Base-by-base conservation (phyloP, 2,797 vertebrate genomes). In the Neopelma chrysocephalum region DNA sequence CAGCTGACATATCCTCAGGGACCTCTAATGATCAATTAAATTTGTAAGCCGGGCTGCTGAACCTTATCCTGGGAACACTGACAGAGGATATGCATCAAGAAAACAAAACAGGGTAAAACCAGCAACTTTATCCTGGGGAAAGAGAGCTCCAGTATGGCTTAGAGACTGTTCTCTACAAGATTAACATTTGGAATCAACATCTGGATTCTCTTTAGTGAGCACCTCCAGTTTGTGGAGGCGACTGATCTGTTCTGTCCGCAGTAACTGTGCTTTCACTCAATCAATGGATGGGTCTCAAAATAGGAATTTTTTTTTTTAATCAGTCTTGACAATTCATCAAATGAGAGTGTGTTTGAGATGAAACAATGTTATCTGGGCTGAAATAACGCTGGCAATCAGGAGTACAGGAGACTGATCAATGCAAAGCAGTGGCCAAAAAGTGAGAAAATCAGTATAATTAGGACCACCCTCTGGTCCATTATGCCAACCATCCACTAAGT, bases 1-100 rank as follows among this genome's bases (percentile, higher is more conserved):
- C 85, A 76, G 54, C 64, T 72, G 88, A 91, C 78, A 82, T 60
- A 68, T 73, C 91, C 95, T 90, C 86, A 62, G 86, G 91, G 93
- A 87, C 57, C 50, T 57, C 69, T 87, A 93, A 93, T 71, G 79
- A 94, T 75, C 82, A 78, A 87, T 91, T 93, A 78, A 69, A 58
- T 84, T 66, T 57, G 69, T 77, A 84, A 84, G 48, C 79, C 62
- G 51, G 42, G 42, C 71, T 90, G 75, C 57, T 87, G 76, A 88
- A 69, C 42, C 54, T 84, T 70, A 56, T 60, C 65, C 69, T 57
- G 21, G 29, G 51, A 81, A 8, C 32, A 32, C 34, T 57, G 57
- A 75, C 75, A 87, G 56, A 82, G 38, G 61, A 89, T 1, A 9
- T 64, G 15, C 79, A 84, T 57, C 89, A 62, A 42, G 65, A 66